Base-by-base conservation (phyloP, 2,113 vertebrate genomes). In the Xyrauchen texanus region DNA sequence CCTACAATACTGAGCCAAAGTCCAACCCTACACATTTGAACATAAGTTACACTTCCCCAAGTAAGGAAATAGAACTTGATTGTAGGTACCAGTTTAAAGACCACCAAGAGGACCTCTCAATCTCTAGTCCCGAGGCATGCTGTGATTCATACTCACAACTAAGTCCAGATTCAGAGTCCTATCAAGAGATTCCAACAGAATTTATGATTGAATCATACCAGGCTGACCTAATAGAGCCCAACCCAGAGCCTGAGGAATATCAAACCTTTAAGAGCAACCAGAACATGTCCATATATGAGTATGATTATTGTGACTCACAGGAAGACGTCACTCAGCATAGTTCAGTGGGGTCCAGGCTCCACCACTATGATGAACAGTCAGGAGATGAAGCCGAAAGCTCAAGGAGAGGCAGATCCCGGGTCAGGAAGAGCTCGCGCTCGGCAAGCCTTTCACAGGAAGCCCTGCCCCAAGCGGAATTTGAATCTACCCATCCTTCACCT, bases 301-400 rank as follows among this genome's bases (percentile, higher is more conserved):
- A 51, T 68, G 82, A 6, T 8, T 65, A 62, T 81, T 86, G 82
- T 60, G 63, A 60, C 6, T 76, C 53, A 42, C 72, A 51, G 13
- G 64, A 69, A 0, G 77, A 79, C 21, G 55, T 68, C 7, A 77
- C 80, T 75, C 85, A 66, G 51, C 21, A 8, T 60, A 81, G 79
- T 82, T 91, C 88, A 0, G 89, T 93, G 0, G 91, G 92, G 81
- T 92, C 89, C 80, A 83, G 92, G 21, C 82, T 93, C 51, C 92
- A 93, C 86, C 96, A 97, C 84, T 99, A 99, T 0, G 95, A 98
- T 8, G 96, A 95, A 8, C 92, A 96, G 46, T 99, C 97, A 0
- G 97, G 97, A 0, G 94, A 95, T 2, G 97, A 99, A 85, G 94
- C 92, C 0, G 93, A 95, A 81, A 92, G 93, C 74, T 93, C 92